phyloP scores from a whole-genome alignment of 2,113 vertebrate genomes.

The Galbula dea region DNA sequence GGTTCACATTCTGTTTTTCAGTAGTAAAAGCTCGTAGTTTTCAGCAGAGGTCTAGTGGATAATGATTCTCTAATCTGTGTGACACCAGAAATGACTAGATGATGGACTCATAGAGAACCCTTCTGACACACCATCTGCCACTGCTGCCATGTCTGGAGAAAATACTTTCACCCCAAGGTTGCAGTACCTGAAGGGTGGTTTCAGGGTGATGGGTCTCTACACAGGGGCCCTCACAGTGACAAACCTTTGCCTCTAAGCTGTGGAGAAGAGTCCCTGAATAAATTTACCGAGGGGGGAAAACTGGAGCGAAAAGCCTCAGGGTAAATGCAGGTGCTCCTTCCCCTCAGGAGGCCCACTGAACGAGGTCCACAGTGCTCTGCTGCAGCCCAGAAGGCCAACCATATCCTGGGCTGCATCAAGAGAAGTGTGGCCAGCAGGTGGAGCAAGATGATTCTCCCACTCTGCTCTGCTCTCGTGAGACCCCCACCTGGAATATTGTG shows the following conservation, averaged over 20 bases:
- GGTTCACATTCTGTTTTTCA: neutral
- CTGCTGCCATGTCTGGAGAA: rapidly evolving
- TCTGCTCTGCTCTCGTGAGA: too few relatives aligned
- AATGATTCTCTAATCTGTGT: rapidly evolving
- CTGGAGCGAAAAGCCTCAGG: neutral
- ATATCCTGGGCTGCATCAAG: too few relatives aligned
- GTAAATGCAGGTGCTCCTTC: rapidly evolving
- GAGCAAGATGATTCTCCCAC: too few relatives aligned
- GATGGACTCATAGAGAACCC: neutral
- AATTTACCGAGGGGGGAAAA: rapidly evolving
- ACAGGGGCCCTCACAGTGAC: rapidly evolving
- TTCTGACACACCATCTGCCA: rapidly evolving
- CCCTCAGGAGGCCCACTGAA: too few relatives aligned
- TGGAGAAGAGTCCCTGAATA: neutral
- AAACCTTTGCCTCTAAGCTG: neutral
- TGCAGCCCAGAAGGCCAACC: too few relatives aligned
- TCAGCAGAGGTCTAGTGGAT: neutral
- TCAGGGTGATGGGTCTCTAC: too few relatives aligned
- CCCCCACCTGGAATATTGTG: too few relatives aligned
- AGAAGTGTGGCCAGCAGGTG: too few relatives aligned
- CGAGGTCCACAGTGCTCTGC: too few relatives aligned
- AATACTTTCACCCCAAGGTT: neutral
- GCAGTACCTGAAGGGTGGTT: rapidly evolving
- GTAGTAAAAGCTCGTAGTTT: neutral
- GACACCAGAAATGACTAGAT: neutral